Conservation (phyloP, 2,113 vertebrate species). For the Ammodramus savannarum region DNA sequence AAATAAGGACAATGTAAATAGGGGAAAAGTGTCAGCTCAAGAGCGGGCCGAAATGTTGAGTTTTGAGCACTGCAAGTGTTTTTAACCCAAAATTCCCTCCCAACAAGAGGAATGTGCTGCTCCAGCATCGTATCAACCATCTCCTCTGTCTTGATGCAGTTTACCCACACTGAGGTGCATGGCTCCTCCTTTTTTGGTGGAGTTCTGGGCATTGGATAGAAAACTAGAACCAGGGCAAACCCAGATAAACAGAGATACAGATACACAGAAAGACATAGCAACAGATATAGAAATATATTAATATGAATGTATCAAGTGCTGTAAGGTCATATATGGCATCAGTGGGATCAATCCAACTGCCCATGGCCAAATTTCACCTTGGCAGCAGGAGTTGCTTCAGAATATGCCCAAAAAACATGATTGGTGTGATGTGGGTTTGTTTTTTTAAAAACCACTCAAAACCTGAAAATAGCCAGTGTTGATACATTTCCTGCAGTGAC, state of each 20-base stretch:
- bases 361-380: background rate
- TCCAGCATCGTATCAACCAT: background rate
- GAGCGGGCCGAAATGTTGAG: background rate
- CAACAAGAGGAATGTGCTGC: background rate
- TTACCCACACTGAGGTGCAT: background rate
- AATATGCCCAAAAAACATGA: background rate
- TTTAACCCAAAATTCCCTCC: background rate
- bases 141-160: background rate
- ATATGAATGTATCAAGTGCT: background rate
- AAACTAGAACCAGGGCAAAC: background rate
- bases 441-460: background rate
- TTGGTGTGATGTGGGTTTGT: accelerated
- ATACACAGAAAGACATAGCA: accelerated
- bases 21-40: background rate
- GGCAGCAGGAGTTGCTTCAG: background rate
- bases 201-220: background rate
- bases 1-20: background rate
- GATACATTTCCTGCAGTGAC: background rate
- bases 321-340: background rate
- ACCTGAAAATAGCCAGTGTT: background rate
- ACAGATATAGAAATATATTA: background rate
- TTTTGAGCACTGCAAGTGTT: background rate
- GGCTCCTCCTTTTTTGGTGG: background rate
- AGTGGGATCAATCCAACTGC: background rate
- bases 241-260: background rate